These are phyloP conservation scores for Folsomia candida DNA, from an alignment of 2,888 invertebrate species.

Conservation along the genomic window DNA sequence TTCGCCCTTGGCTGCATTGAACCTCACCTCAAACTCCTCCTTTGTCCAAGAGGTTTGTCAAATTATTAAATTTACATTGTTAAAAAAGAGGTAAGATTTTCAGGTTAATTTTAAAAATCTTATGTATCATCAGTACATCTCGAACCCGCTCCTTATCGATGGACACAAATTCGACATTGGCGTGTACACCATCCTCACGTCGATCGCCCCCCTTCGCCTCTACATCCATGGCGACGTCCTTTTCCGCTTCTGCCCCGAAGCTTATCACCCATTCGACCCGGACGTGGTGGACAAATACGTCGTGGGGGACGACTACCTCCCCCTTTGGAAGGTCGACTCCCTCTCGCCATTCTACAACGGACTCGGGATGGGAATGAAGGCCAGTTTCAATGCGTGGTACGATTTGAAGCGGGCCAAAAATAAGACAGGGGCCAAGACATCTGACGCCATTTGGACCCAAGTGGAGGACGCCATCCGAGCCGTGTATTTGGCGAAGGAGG, in stretches of 20 bases:
- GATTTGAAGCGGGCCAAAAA: slow-evolving; percentile 8
- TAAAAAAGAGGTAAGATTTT: not conserved
- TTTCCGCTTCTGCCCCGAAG: slow-evolving; percentile 82
- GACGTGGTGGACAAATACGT: slow-evolving; percentile 82
- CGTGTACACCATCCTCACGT: slow-evolving; percentile 86
- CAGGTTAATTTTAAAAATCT: not conserved
- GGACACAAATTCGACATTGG: slow-evolving; percentile 96
- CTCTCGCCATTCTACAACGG: slow-evolving; percentile 68
- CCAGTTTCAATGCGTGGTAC: slow-evolving; percentile 71
- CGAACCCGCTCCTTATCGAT: slow-evolving; percentile 83
- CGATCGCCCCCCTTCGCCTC: slow-evolving; percentile 81
- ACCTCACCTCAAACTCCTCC: slow-evolving; percentile 57
- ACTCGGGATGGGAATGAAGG: slow-evolving; percentile 78
- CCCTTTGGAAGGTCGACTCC: slow-evolving; percentile 87
- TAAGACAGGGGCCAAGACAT: slow-evolving; percentile 62
- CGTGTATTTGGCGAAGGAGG: slow-evolving; percentile 69
- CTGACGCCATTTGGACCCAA: slow-evolving; percentile 72
- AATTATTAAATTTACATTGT: too few relatives aligned
- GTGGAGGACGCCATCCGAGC: slow-evolving; percentile 74
- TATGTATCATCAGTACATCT: too few relatives aligned
- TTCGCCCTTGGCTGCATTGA: slow-evolving; percentile 66
- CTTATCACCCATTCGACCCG: slow-evolving; percentile 87
- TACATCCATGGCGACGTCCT: slow-evolving; percentile 88
- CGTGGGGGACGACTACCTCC: slow-evolving; percentile 88
- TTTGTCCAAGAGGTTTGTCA: slow-evolving; percentile 49